These are phyloP conservation scores for Marmota monax DNA, from an alignment of 2,113 vertebrate species.

Conservation along the genomic window DNA sequence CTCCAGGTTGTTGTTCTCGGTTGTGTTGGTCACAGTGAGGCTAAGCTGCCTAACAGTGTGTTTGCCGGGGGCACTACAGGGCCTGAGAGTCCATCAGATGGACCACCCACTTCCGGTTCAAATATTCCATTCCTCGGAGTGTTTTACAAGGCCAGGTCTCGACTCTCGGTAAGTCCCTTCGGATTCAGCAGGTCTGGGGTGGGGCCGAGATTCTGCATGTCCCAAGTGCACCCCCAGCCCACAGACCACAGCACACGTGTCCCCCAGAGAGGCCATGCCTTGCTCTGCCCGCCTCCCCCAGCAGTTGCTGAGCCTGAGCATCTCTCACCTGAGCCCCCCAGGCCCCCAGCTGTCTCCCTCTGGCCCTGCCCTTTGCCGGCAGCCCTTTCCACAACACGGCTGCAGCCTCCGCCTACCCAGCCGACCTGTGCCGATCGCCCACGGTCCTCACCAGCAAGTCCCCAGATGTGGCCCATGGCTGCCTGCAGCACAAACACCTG, in stretches of 20 bases:
- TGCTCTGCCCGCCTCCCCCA: background rate
- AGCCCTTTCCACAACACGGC: rapidly evolving
- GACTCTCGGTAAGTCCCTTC: background rate
- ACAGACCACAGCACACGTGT: rapidly evolving
- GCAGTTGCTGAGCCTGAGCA: background rate
- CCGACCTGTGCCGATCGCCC: rapidly evolving
- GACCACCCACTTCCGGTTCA: background rate
- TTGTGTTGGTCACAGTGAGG: too few relatives aligned
- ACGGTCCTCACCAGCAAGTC: rapidly evolving
- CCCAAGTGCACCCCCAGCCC: background rate
- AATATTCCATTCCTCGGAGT: background rate
- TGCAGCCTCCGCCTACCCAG: background rate
- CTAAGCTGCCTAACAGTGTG: too few relatives aligned
- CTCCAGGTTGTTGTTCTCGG: too few relatives aligned
- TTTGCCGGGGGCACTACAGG: too few relatives aligned
- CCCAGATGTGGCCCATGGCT: rapidly evolving
- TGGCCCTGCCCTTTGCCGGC: rapidly evolving
- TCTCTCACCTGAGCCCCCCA: background rate
- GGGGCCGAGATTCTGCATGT: background rate
- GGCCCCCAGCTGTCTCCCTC: background rate
- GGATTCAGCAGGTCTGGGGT: rapidly evolving
- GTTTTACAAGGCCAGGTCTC: rapidly evolving
- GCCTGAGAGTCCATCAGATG: too few relatives aligned
- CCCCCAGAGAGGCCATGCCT: background rate
- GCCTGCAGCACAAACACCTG: rapidly evolving